Percentiles rank a stretch among this genome's conserved stretches.
These are phyloP conservation scores for Agrotis exclamationis DNA, from an alignment of 2,888 invertebrate species.

Conservation along the genomic window DNA sequence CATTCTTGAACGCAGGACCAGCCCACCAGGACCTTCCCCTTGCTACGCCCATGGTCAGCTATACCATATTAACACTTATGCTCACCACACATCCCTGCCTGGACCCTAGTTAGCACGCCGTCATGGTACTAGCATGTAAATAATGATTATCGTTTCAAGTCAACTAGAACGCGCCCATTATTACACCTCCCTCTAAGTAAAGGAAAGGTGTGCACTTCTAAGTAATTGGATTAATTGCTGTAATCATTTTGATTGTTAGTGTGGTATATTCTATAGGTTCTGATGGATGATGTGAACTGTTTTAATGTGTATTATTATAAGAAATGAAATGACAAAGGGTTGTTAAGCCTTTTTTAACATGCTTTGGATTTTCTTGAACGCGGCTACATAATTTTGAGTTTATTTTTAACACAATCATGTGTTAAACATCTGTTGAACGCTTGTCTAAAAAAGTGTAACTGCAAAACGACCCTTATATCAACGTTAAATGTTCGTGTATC, in stretches of 20 bases:
- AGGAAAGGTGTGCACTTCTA: not conserved
- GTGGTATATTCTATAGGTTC: not conserved
- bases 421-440: too few species aligned
- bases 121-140: slow-evolving; percentile 19
- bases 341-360: too few species aligned
- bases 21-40: too few species aligned
- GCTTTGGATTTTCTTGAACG: too few species aligned
- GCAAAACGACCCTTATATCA: too few species aligned
- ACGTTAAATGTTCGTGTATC: too few species aligned
- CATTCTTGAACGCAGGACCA: too few species aligned
- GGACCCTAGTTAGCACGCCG: not conserved
- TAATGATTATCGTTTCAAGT: slow-evolving; percentile 30
- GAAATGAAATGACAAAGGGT: not conserved
- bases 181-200: slow-evolving; percentile 7
- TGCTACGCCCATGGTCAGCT: not conserved
- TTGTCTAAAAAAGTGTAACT: too few species aligned
- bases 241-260: slow-evolving; percentile 30
- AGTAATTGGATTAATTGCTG: slow-evolving; percentile 18
- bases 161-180: slow-evolving; percentile 14
- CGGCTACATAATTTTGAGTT: too few species aligned
- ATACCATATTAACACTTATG: not conserved
- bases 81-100: not conserved
- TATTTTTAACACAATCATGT: too few species aligned
- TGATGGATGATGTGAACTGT: not conserved
- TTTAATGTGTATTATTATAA: not conserved